Evolutionary conservation across 2,113 vertebrate species (phyloP), one percentile per base, ranked within the genome.

Genomic region (Macheiramphus alcinus): DNA sequence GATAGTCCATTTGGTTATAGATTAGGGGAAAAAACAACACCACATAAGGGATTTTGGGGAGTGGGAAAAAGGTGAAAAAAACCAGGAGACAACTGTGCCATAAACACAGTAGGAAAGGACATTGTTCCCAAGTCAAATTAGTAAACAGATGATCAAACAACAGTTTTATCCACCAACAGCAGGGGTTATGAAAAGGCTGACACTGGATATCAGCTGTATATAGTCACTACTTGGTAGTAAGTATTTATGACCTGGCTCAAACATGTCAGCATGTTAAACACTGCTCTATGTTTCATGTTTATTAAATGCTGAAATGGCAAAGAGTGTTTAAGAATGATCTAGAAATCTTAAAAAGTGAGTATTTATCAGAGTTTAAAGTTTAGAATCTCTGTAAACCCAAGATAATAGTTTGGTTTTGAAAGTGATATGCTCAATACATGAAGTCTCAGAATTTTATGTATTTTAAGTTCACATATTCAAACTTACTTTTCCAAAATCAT

Each of bases 401-500:
- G 26, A 42, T 8, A 94, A 71, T 1, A 65, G 38, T 21, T 34
- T 43, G 17, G 11, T 50, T 88, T 88, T 58, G 59, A 58, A 91
- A 84, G 59, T 8, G 15, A 48, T 38, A 88, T 0, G 0, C 76
- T 78, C 32, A 68, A 18, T 40, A 90, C 55, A 63, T 16, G 4
- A 87, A 53, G 20, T 36, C 11, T 78, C 61, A 78, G 34, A 79
- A 63, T 50, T 85, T 34, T 53, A 62, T 38, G 47, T 58, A 43
- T 26, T 80, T 80, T 81, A 82, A 95, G 65, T 71, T 32, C 58
- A 83, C 22, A 13, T 65, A 93, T 79, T 68, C 74, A 78, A 73
- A 98, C 98, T 98, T 93, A 99, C 99, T 97, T 98, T 97, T 99
- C 98, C 85, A 99, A 96, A 58, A 98, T 73, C 98, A 99, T 98